Evolutionary conservation across 2,113 vertebrate species (phyloP).

Genomic region (Murina feae): DNA sequence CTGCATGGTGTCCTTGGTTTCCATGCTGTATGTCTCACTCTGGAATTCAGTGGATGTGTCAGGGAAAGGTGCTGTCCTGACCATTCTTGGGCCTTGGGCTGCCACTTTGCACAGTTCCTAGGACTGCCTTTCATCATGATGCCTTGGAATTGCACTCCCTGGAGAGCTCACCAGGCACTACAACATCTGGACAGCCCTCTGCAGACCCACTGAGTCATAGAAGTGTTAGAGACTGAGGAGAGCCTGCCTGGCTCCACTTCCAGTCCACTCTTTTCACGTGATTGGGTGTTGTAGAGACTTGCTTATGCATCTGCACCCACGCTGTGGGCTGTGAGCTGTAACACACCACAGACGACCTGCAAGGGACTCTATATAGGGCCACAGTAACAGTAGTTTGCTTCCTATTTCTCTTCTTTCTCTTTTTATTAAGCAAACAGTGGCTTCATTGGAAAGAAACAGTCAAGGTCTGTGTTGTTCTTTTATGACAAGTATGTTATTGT

Average conservation of each 20-base stretch:
- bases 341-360: accelerated
- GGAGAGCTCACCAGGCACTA: accelerated
- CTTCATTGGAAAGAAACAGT: background rate
- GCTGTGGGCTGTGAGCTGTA: background rate
- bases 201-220: background rate
- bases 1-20: background rate
- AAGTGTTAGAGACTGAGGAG: background rate
- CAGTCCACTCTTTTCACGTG: accelerated
- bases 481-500: background rate
- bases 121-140: background rate
- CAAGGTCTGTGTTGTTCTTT: background rate
- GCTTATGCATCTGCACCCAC: accelerated
- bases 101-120: background rate
- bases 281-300: accelerated
- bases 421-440: background rate
- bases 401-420: background rate
- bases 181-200: accelerated
- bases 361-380: too few species aligned
- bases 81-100: accelerated
- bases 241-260: accelerated
- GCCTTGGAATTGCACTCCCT: background rate
- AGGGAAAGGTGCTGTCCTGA: background rate
- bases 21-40: background rate
- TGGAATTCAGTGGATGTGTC: background rate
- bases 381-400: accelerated